Conservation (phyloP, 1,140 invertebrate genomes). For the Acromyrmex charruanus region DNA sequence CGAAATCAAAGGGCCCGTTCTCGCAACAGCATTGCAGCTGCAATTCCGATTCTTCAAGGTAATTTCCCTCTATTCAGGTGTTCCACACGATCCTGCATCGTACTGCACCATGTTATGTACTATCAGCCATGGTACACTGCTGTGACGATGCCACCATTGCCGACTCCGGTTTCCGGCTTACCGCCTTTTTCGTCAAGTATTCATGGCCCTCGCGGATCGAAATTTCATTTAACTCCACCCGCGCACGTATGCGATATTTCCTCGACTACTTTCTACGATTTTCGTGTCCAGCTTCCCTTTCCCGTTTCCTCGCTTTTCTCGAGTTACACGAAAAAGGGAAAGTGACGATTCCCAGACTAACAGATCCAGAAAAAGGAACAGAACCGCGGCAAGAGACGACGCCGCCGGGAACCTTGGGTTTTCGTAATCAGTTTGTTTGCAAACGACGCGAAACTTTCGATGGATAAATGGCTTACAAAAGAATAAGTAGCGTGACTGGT, state of each 20-base stretch:
- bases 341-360: slow-evolving; percentile 44
- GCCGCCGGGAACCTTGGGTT: background rate
- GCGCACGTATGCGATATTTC: slow-evolving; percentile 5
- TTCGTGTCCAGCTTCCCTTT: slow-evolving; percentile 22
- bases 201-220: slow-evolving; percentile 38
- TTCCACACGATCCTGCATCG: slow-evolving; percentile 16
- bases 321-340: slow-evolving; percentile 25
- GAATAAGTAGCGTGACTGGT: slow-evolving; percentile 2
- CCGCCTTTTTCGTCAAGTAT: slow-evolving; percentile 34
- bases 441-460: slow-evolving; percentile 6
- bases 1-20: slow-evolving; percentile 69
- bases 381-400: background rate
- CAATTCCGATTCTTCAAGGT: slow-evolving; percentile 73
- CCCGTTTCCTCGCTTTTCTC: background rate
- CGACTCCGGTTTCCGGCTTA: slow-evolving; percentile 46
- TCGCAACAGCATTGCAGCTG: slow-evolving; percentile 21
- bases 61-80: slow-evolving; percentile 72
- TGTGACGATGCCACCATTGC: slow-evolving; percentile 4
- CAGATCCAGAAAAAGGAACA: background rate
- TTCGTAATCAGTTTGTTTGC: slow-evolving; percentile 34
- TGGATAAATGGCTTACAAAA: background rate
- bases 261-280: slow-evolving; percentile 20
- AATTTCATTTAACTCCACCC: slow-evolving; percentile 57
- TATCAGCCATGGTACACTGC: background rate
- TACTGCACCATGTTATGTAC: background rate